Conservation (phyloP, 2,113 vertebrate species). For the Tragelaphus imberbis region DNA sequence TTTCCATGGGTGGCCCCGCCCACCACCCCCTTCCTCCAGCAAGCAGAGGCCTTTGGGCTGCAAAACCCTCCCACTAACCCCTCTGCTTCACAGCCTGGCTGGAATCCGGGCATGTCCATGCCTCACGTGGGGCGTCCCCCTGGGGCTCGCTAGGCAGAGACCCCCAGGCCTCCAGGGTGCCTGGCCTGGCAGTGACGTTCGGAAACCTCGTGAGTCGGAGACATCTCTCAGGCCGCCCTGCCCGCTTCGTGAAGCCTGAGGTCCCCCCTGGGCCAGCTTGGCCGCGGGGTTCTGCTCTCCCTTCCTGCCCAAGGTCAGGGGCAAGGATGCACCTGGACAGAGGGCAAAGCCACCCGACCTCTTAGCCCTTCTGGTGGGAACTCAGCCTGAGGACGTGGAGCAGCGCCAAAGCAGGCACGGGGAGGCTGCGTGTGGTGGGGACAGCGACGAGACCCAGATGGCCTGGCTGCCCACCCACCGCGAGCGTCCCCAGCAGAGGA, state of each 20-base stretch:
- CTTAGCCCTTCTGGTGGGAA: neutral
- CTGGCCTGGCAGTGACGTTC: accelerated
- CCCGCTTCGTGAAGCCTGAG: neutral
- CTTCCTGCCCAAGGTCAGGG: neutral
- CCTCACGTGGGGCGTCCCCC: neutral
- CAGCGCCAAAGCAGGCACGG: neutral
- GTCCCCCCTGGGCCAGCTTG: neutral
- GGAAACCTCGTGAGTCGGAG: accelerated
- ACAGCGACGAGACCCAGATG: neutral
- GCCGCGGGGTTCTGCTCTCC: accelerated
- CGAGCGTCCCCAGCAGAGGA: neutral
- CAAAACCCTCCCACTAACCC: neutral
- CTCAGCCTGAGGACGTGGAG: neutral
- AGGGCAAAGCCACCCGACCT: neutral
- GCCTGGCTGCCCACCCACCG: accelerated
- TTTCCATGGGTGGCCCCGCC: neutral
- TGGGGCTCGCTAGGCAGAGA: neutral
- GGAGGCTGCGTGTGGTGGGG: neutral
- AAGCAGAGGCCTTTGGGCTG: neutral
- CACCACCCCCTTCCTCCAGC: too few relatives aligned
- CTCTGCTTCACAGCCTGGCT: too few relatives aligned
- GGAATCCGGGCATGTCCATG: accelerated
- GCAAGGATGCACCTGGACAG: neutral
- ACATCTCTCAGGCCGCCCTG: neutral
- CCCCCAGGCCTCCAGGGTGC: neutral